These are phyloP conservation scores for Furcula furcula DNA, from an alignment of 2,888 invertebrate genomes.

Conservation along the genomic window DNA sequence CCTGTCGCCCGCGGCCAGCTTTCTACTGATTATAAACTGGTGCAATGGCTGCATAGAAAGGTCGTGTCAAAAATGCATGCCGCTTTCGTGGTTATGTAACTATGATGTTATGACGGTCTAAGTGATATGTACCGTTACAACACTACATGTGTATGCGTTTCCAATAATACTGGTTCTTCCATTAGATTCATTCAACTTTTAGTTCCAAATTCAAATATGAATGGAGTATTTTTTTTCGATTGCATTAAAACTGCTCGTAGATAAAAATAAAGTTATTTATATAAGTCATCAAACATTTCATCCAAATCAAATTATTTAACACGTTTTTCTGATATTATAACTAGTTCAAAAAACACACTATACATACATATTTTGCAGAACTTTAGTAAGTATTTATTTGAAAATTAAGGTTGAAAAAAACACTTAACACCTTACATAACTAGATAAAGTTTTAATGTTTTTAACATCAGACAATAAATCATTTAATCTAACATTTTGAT, in stretches of 20 bases:
- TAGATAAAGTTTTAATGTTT: no score
- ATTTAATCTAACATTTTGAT: constrained; percentile 15
- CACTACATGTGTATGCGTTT: background rate
- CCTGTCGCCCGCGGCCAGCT: constrained; percentile 63
- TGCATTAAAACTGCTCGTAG: no score
- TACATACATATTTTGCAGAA: no score
- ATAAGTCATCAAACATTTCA: no score
- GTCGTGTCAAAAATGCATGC: constrained; percentile 38
- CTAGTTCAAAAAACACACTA: no score
- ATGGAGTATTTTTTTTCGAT: background rate
- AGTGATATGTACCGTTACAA: background rate
- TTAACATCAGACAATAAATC: constrained; percentile 18
- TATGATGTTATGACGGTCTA: constrained; percentile 1
- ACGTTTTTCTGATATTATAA: no score
- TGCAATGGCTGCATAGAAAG: constrained; percentile 49
- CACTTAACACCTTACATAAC: background rate
- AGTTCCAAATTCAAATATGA: background rate
- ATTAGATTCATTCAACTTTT: constrained; percentile 1
- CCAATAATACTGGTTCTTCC: background rate
- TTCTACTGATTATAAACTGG: constrained; percentile 71
- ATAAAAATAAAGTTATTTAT: no score
- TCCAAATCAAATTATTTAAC: no score
- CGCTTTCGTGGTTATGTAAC: constrained; percentile 25
- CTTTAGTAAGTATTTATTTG: no score
- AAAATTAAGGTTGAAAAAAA: no score